Conservation (phyloP, 2,113 vertebrate genomes). For the Meleagris gallopavo region DNA sequence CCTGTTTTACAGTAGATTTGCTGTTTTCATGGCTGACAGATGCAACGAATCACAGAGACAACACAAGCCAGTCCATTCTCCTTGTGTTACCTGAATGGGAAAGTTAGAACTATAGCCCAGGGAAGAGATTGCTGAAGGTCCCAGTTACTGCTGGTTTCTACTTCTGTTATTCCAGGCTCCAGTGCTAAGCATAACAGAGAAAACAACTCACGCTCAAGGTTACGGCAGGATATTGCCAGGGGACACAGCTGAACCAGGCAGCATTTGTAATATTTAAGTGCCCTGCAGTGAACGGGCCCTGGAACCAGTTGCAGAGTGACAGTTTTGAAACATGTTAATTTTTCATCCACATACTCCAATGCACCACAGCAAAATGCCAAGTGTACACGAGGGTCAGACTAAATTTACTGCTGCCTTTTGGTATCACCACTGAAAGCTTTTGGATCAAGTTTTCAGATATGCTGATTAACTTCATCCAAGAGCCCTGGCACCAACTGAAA, state of each 20-base stretch:
- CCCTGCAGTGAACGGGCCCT: neutral
- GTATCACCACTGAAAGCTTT: conserved; percentile 18
- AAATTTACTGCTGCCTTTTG: conserved; percentile 15
- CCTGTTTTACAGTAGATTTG: neutral
- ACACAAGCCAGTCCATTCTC: neutral
- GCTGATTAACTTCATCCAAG: neutral
- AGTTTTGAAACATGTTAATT: conserved; percentile 3
- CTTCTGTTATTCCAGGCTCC: neutral
- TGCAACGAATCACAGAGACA: neutral
- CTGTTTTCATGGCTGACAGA: neutral
- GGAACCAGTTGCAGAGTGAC: neutral
- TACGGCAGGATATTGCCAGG: neutral
- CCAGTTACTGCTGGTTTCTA: neutral
- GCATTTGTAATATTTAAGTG: neutral
- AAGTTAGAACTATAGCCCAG: neutral
- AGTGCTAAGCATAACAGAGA: neutral
- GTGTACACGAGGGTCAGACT: neutral
- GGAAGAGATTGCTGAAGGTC: neutral
- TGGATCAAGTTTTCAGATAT: neutral
- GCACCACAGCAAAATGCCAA: neutral
- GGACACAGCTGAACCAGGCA: neutral
- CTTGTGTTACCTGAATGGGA: neutral
- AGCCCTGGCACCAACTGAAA: neutral
- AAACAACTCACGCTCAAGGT: neutral
- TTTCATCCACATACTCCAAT: neutral